Evolutionary conservation across 2,888 invertebrate species (phyloP), one percentile per base, ranked within the genome.

Genomic region (Stenichneumon culpator): DNA sequence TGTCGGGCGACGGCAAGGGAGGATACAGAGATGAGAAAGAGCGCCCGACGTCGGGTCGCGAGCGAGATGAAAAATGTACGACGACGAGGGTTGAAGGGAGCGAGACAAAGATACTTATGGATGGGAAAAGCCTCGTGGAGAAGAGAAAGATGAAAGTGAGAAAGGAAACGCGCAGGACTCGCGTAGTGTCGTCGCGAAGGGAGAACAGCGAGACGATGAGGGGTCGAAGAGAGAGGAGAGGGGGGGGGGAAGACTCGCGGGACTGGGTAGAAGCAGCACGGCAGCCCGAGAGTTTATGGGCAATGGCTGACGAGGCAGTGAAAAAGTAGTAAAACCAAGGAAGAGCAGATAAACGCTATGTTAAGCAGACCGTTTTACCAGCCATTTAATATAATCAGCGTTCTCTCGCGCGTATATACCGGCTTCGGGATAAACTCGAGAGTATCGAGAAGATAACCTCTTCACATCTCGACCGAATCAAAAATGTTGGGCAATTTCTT

Each of bases 261-360:
- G 54, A 67, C 79, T 74, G 68, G 80, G 79, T 79, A 77, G 80
- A 60, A 36, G 79, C 65, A 84, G 80, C 78, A 77, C 82, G 84
- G 79, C 74, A 83, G 69, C 83, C 77, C 75, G 88, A 88, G 90
- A 93, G 92, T 93, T 93, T 93, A 93, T 92, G 93, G 92, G 90
- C 92, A 92, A 93, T 93, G 93, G 92, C 92, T 93, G 93, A 93
- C 93, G 93, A 93, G 93, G 93, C 92, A 92, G 93, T 93, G 93
- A 93, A 93, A 93, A 93, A 93, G 93, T 93, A 93, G 90, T 93
- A 93, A 93, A 93, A 93, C 92, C 90, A 89, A 92, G 92, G 82
- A 93, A 91, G 91, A 93, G 92, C 92, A 92, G 93, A 93, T 93
- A 93, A 93, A 93, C 93, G 93, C 92, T 93, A 93, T 93, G 93